Percentiles rank a stretch among this genome's conserved stretches.
These are phyloP conservation scores for Notothenia rossii DNA, from an alignment of 2,113 vertebrate species.

Conservation along the genomic window DNA sequence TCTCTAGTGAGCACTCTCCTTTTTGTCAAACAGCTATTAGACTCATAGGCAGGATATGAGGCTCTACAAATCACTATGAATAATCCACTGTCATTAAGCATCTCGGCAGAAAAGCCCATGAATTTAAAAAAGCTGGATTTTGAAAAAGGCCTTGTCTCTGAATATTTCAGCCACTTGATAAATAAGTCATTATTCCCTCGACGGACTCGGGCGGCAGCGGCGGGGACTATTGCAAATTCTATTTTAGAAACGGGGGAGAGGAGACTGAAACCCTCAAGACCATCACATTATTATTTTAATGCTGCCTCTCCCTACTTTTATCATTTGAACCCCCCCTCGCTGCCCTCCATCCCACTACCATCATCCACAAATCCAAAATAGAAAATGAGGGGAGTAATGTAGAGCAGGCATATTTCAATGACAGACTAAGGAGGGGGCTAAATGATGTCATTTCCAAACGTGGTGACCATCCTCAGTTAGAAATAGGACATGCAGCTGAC, in stretches of 20 bases:
- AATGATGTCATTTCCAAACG: conserved; percentile 72
- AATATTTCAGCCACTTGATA: conserved; percentile 77
- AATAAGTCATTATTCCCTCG: conserved; percentile 76
- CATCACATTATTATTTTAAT: conserved; percentile 67
- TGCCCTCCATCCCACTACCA: conserved; percentile 52
- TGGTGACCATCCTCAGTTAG: conserved; percentile 51
- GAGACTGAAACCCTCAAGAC: conserved; percentile 50
- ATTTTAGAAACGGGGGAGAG: conserved; percentile 49
- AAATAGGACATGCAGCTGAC: conserved; percentile 56
- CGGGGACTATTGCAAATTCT: conserved; percentile 64
- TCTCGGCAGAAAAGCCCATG: conserved; percentile 57
- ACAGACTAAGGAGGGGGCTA: conserved; percentile 14
- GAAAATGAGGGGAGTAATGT: conserved; percentile 52
- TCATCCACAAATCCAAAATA: conserved; percentile 63
- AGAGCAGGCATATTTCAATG: conserved; percentile 55
- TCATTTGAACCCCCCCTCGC: conserved; percentile 14
- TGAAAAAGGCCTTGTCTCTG: conserved; percentile 57
- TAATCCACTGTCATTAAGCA: conserved; percentile 69
- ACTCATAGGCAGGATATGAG: conserved; percentile 22
- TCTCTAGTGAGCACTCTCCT: neutral
- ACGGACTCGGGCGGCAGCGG: conserved; percentile 39
- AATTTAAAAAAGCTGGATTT: conserved; percentile 62
- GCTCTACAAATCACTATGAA: conserved; percentile 50
- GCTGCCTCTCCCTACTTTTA: conserved; percentile 45
- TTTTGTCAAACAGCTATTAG: conserved; percentile 53